phyloP scores from a whole-genome alignment of 2,797 vertebrate species.

The Myripristis murdjan region DNA sequence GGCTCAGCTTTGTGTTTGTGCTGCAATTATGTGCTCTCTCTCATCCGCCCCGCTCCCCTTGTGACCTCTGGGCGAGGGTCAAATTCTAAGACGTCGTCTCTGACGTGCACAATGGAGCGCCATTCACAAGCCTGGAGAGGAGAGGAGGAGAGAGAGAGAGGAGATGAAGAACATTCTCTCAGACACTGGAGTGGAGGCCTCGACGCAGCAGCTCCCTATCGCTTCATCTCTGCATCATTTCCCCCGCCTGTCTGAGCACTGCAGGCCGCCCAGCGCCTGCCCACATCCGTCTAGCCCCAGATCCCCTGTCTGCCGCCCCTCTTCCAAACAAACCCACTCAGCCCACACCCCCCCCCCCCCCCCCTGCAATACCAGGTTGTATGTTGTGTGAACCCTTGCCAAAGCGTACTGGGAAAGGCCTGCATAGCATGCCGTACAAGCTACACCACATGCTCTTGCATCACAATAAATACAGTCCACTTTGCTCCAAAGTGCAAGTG shows the following conservation, averaged over 20 bases:
- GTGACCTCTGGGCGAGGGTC: slow-evolving; percentile 72
- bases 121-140: slow-evolving; percentile 63
- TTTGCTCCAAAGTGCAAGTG: slow-evolving; percentile 48
- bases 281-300: slow-evolving; percentile 74
- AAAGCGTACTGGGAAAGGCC: slow-evolving; percentile 46
- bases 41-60: slow-evolving; percentile 54
- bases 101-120: slow-evolving; percentile 70
- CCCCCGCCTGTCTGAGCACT: slow-evolving; percentile 66
- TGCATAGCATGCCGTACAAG: slow-evolving; percentile 18
- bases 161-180: slow-evolving; percentile 49
- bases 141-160: slow-evolving; percentile 14
- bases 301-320: slow-evolving; percentile 59
- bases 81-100: slow-evolving; percentile 63
- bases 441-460: neutral
- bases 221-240: slow-evolving; percentile 63
- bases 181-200: slow-evolving; percentile 48
- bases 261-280: slow-evolving; percentile 53
- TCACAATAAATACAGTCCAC: slow-evolving; percentile 37
- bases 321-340: slow-evolving; percentile 64
- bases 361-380: slow-evolving; percentile 41
- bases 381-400: slow-evolving; percentile 44
- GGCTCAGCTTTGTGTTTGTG: slow-evolving; percentile 70
- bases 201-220: slow-evolving; percentile 50
- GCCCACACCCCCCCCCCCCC: slow-evolving; percentile 61
- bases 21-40: slow-evolving; percentile 72